These are phyloP conservation scores for Xylota segnis DNA, from an alignment of 2,888 invertebrate species.

Conservation along the genomic window DNA sequence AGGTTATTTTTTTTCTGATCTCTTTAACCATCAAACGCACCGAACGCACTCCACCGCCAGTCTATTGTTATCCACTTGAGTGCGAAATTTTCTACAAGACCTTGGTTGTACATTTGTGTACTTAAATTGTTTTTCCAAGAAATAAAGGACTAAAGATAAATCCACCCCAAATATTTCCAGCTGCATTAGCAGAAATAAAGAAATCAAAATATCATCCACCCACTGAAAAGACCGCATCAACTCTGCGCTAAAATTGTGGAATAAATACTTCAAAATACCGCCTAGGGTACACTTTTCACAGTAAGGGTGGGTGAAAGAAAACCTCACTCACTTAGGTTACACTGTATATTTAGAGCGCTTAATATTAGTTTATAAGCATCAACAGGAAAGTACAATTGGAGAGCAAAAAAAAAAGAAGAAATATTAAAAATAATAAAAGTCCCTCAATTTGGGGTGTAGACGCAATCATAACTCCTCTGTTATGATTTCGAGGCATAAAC, in stretches of 20 bases:
- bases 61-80: conserved; percentile 47
- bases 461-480: conserved; percentile 61
- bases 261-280: conserved; percentile 71
- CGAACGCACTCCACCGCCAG: conserved; percentile 22
- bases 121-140: conserved; percentile 60
- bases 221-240: conserved; percentile 34
- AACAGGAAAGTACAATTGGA: conserved; percentile 26
- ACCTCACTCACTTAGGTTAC: conserved; percentile 16
- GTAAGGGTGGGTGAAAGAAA: conserved; percentile 22
- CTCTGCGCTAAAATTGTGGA: conserved; percentile 62
- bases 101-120: conserved; percentile 24
- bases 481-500: conserved; percentile 54
- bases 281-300: conserved; percentile 55
- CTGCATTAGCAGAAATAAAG: conserved; percentile 73
- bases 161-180: conserved; percentile 65
- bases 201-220: conserved; percentile 65
- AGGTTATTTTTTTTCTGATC: background rate
- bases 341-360: conserved; percentile 27
- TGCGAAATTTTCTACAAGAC: conserved; percentile 26
- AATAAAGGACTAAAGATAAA: conserved; percentile 60
- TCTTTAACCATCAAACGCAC: conserved; percentile 5
- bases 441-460: conserved; percentile 30
- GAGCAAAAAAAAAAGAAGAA: conserved; percentile 19
- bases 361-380: conserved; percentile 59
- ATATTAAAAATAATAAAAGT: conserved; percentile 71